phyloP scores from a whole-genome alignment of 1,140 invertebrate species.

The Solen grandis region DNA sequence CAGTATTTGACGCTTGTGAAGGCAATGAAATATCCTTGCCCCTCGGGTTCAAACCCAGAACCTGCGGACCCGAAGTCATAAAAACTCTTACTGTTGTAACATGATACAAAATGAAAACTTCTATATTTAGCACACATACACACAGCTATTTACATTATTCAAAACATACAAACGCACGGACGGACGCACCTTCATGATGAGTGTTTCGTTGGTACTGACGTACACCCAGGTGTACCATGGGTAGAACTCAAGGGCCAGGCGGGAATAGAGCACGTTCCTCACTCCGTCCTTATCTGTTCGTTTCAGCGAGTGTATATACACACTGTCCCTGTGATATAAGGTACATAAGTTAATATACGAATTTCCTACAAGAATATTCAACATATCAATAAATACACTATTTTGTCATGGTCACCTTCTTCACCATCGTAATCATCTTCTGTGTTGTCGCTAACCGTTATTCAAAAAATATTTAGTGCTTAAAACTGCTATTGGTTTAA shows the following conservation, averaged over 20 bases:
- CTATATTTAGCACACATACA: too few species aligned
- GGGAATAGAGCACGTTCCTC: constrained; percentile 4
- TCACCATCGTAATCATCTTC: neutral
- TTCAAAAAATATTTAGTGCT: neutral
- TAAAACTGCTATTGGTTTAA: neutral
- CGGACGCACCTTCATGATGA: constrained; percentile 38
- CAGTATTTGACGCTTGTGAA: too few species aligned
- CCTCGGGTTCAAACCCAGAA: too few species aligned
- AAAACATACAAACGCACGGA: too few species aligned
- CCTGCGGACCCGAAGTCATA: too few species aligned
- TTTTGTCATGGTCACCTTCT: neutral
- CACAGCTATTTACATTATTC: too few species aligned
- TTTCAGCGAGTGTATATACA: neutral
- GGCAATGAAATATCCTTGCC: too few species aligned
- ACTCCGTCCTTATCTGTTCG: constrained; percentile 18
- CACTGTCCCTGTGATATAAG: constrained; percentile 9
- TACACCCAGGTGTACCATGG: constrained; percentile 42
- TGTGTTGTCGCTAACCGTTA: too few species aligned
- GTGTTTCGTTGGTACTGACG: constrained; percentile 27
- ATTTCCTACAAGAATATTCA: neutral
- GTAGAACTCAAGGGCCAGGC: constrained; percentile 22
- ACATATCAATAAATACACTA: neutral
- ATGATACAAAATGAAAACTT: too few species aligned
- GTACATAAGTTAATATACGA: neutral
- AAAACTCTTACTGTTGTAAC: too few species aligned